Evolutionary conservation across 2,113 vertebrate genomes (phyloP).

Genomic region (Alethe diademata): DNA sequence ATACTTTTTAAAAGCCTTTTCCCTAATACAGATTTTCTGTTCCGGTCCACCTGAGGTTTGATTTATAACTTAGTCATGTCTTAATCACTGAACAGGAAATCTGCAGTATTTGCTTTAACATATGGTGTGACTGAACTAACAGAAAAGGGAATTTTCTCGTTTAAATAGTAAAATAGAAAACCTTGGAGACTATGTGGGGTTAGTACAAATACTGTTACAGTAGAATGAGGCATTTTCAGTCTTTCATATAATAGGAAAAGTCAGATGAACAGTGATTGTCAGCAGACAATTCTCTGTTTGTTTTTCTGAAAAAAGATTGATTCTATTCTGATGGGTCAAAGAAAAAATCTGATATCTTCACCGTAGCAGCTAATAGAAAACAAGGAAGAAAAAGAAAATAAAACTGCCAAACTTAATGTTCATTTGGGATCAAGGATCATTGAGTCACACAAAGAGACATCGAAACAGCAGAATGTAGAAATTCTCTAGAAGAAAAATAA

Average conservation of each 20-base stretch:
- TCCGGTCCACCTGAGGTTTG: background rate
- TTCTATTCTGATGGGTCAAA: background rate
- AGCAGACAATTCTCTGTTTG: background rate
- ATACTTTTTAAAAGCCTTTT: background rate
- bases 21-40: background rate
- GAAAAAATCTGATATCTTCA: background rate
- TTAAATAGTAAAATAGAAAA: background rate
- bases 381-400: background rate
- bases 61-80: background rate
- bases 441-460: background rate
- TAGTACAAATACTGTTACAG: background rate
- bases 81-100: background rate
- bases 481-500: background rate
- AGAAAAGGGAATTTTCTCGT: background rate
- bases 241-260: background rate
- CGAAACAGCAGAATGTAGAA: background rate
- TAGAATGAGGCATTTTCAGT: background rate
- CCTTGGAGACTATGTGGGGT: background rate
- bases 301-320: conserved; percentile 12
- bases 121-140: background rate
- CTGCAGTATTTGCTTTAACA: background rate
- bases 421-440: background rate
- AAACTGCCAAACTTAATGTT: background rate
- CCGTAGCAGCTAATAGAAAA: background rate
- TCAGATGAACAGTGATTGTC: background rate